Evolutionary conservation across 2,888 invertebrate species (phyloP).

Genomic region (Pycnomerus fuliginosus): DNA sequence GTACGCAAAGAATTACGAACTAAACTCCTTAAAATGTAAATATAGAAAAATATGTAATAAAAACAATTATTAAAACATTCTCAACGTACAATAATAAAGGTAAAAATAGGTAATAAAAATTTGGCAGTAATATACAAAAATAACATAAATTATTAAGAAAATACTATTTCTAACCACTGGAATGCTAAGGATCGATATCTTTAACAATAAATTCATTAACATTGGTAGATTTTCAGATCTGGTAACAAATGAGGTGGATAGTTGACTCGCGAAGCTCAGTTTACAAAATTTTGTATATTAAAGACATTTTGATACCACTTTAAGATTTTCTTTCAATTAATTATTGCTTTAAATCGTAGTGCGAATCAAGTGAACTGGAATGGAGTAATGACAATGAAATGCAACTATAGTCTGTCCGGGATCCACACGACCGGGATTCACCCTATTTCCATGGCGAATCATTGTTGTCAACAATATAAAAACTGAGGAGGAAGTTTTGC

Average conservation of each 20-base stretch:
- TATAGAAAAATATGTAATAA: slow-evolving; percentile 47
- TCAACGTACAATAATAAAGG: slow-evolving; percentile 37
- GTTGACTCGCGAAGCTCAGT: too few relatives aligned
- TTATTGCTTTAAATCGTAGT: too few relatives aligned
- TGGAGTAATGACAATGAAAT: too few relatives aligned
- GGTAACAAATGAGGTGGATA: slow-evolving; percentile 44
- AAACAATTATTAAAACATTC: slow-evolving; percentile 44
- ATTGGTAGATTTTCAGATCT: slow-evolving; percentile 45
- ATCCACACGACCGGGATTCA: too few relatives aligned
- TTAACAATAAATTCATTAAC: slow-evolving; percentile 33
- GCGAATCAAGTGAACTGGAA: too few relatives aligned
- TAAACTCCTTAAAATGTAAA: slow-evolving; percentile 33
- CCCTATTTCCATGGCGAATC: too few relatives aligned
- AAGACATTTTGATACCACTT: too few relatives aligned
- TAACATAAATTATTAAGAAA: slow-evolving; percentile 33
- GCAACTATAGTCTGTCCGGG: too few relatives aligned
- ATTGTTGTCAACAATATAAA: too few relatives aligned
- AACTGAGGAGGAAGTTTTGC: too few relatives aligned
- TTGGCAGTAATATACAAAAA: slow-evolving; percentile 48
- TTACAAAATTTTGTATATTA: too few relatives aligned
- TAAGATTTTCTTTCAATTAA: too few relatives aligned
- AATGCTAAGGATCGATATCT: slow-evolving; percentile 42
- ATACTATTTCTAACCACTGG: slow-evolving; percentile 44
- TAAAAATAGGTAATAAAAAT: slow-evolving; percentile 48
- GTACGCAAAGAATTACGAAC: slow-evolving; percentile 36